Evolutionary conservation across 1,140 invertebrate genomes (phyloP), one percentile per base, ranked within the genome.

Genomic region (Psix sp.): DNA sequence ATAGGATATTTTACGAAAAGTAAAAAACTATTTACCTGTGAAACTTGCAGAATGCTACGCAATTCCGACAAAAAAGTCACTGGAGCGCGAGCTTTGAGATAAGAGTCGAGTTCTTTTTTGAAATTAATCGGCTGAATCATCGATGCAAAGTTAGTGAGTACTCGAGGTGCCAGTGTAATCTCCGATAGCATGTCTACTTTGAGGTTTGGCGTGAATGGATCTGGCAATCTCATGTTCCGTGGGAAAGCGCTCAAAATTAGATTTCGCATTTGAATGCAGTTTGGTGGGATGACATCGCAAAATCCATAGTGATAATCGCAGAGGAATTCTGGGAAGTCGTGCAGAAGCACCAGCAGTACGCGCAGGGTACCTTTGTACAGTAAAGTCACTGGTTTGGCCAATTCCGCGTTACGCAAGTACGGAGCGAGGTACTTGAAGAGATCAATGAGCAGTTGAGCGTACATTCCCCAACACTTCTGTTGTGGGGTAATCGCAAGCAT

Each of bases 301-400:
- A 99, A 98, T n/a, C 95, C 94, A 82, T 99, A 99, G 83, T 99
- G 97, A 84, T 99, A 99, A 80, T 99, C 98, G 82, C 97, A 99
- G 15, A 99, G 89, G 82, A 99, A 99, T 84, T 99, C 98, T 0
- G 98, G 98, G 85, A 99, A 99, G 86, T 99, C 98, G 80, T 99
- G 98, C 1, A 99, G 89, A 9, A 99, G 88, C 0, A 99, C 96
- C 9, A 99, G 85, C n/a, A 99, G 87, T 0, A 99, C 96, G 59
- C 98, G 90, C 5, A 99, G 87, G 3, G 97, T 99, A 38, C 98
- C 98, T 88, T 98, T 98, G 87, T 99, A 99, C 1, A 99, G 86
- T 36, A 94, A 88, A 71, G 95, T 95, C 1, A 99, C 95, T 0
- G 97, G 94, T 77, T 97, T 95, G 0, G 95, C 94, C 2, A 99